phyloP scores from a whole-genome alignment of 2,797 vertebrate genomes.

The Falco peregrinus region DNA sequence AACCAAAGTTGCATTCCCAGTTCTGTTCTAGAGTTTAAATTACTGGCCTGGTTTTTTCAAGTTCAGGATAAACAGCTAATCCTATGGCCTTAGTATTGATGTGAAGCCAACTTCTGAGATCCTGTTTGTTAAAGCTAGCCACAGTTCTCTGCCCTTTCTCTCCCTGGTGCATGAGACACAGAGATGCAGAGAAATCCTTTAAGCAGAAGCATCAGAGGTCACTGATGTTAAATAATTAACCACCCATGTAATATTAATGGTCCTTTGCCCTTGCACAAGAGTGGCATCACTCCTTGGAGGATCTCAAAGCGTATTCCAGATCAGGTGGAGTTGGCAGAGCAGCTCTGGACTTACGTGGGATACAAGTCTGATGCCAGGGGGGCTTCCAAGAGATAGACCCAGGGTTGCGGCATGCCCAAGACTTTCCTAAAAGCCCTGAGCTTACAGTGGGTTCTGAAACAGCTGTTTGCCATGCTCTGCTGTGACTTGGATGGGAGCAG shows the following conservation, averaged over 20 bases:
- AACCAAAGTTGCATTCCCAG: not conserved
- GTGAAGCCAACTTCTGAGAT: not conserved
- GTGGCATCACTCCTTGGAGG: not conserved
- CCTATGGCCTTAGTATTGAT: not conserved
- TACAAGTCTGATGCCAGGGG: not conserved
- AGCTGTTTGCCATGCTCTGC: not conserved
- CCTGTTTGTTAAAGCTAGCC: not conserved
- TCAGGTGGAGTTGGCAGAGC: not conserved
- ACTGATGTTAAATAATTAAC: constrained; percentile 6
- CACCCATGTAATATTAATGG: not conserved
- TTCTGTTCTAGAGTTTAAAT: not conserved
- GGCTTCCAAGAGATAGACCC: not conserved
- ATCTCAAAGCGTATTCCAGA: not conserved
- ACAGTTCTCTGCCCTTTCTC: not conserved
- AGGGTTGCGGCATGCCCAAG: not conserved
- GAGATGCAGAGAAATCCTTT: not conserved
- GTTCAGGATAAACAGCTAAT: not conserved
- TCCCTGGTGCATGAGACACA: not conserved
- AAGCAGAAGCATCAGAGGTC: not conserved
- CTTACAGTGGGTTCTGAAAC: not conserved
- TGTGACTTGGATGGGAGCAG: not conserved
- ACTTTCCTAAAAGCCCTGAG: not conserved
- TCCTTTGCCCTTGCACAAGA: not conserved
- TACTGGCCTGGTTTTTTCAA: not conserved
- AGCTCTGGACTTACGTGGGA: not conserved